Evolutionary conservation across 2,888 invertebrate species (phyloP), one percentile per base, ranked within the genome.

Genomic region (Acrobasis suavella): DNA sequence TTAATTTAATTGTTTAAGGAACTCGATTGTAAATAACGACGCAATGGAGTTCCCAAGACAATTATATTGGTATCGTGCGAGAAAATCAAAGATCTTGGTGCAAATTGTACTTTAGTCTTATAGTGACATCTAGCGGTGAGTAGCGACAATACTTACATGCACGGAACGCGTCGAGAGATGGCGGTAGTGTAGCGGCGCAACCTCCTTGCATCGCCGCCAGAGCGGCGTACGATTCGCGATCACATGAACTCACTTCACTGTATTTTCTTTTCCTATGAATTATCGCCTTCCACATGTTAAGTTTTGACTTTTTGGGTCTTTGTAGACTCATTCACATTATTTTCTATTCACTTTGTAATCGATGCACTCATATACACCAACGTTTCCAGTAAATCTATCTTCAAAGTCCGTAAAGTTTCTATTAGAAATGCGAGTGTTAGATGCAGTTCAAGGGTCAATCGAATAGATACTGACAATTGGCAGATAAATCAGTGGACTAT

Each of bases 221-320:
- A 66, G 90, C 87, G 79, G 89, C 87, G 77, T 90, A 92, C 1
- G 91, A 86, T 64, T 91, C 91, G 64, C 80, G 81, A 70, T 91
- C 91, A 69, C 89, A 87, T 63, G 87, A 83, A 56, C 86, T 67
- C 60, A 77, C 83, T 74, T 91, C 92, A 73, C 89, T 89, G 68
- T 86, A 91, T 82, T 92, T 91, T 74, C 91, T 85, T 72, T 89
- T 91, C 68, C 89, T 85, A 71, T 90, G 82, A 67, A 92, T 85
- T 69, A 92, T 81, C 60, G 91, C 85, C 74, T 91, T 91, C 92
- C 92, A 92, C 92, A 92, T 92, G 64, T 82, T 92, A 76, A 88
- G 85, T 73, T 84, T 89, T 49, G 80, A 74, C 70, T 78, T 85
- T 74, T 89, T 91, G 51, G 83, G 81, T 72, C 86, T 81, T 81